These are phyloP conservation scores for Chaetops frenatus DNA, from an alignment of 2,113 vertebrate species.

Conservation along the genomic window DNA sequence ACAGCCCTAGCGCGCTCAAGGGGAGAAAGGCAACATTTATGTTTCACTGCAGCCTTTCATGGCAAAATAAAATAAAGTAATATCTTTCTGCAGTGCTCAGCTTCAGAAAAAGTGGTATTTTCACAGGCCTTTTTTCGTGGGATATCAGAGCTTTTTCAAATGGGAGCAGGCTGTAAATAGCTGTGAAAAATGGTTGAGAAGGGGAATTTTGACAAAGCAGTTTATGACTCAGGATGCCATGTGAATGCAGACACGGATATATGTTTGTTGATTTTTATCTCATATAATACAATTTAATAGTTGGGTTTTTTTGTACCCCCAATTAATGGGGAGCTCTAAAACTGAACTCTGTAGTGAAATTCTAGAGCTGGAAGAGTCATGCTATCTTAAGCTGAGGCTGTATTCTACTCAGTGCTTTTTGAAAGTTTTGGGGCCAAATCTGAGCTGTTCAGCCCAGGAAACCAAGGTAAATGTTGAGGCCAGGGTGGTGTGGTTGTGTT, in stretches of 20 bases:
- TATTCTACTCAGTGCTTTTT: background rate
- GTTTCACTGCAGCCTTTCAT: background rate
- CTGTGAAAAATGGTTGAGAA: constrained; percentile 4
- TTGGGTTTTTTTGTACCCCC: background rate
- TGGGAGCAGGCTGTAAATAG: background rate
- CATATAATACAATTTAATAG: background rate
- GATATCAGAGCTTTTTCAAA: background rate
- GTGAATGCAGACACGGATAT: background rate
- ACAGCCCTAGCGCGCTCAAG: rapidly evolving
- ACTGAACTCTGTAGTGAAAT: background rate
- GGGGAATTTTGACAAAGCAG: background rate
- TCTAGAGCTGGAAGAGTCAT: background rate
- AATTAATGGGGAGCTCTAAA: background rate
- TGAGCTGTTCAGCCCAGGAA: background rate
- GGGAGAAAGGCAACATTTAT: background rate
- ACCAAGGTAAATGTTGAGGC: background rate
- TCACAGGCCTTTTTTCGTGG: background rate
- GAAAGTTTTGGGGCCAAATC: background rate
- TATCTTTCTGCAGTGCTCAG: background rate
- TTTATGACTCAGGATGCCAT: background rate
- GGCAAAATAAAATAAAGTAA: background rate
- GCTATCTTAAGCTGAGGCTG: background rate
- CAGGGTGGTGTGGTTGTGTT: background rate
- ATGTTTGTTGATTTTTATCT: background rate
- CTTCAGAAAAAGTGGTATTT: background rate